phyloP scores from a whole-genome alignment of 1,140 invertebrate species.

The Pomacea maculata region DNA sequence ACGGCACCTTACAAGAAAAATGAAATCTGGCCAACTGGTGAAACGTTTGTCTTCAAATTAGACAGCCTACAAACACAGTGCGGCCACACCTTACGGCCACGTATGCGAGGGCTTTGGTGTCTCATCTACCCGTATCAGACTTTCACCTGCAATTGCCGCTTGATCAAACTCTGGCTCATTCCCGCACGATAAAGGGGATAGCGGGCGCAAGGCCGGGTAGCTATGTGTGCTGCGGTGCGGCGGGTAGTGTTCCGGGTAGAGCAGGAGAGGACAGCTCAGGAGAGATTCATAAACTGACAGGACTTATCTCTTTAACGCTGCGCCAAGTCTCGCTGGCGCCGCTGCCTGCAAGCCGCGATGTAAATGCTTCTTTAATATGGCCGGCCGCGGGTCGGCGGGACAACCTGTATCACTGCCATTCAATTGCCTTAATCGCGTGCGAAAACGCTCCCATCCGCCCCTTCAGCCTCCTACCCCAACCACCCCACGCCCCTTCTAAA shows the following conservation, averaged over 20 bases:
- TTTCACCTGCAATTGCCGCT: not conserved
- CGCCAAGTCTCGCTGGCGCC: constrained; percentile 9
- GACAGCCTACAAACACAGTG: not conserved
- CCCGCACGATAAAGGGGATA: not conserved
- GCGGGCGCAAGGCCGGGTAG: not conserved
- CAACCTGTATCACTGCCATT: constrained; percentile 1
- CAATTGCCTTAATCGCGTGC: constrained; percentile 19
- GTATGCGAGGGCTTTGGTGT: too few species aligned
- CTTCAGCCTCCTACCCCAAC: too few species aligned
- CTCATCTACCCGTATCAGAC: not conserved
- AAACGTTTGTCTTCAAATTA: not conserved
- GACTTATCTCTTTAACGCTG: constrained; percentile 17
- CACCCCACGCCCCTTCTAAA: too few species aligned
- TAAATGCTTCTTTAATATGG: constrained; percentile 18
- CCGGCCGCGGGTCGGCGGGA: not conserved
- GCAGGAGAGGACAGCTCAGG: not conserved
- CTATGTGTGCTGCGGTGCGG: too few species aligned
- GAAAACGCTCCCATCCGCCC: not conserved
- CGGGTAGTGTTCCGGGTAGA: not conserved
- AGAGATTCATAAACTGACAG: constrained; percentile 17
- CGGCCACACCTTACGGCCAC: not conserved
- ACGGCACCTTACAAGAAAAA: not conserved
- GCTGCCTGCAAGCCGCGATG: constrained; percentile 8
- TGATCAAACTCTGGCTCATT: not conserved
- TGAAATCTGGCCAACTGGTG: not conserved